Conservation (phyloP, 2,888 invertebrate species). For the Cacoxenus indagator region DNA sequence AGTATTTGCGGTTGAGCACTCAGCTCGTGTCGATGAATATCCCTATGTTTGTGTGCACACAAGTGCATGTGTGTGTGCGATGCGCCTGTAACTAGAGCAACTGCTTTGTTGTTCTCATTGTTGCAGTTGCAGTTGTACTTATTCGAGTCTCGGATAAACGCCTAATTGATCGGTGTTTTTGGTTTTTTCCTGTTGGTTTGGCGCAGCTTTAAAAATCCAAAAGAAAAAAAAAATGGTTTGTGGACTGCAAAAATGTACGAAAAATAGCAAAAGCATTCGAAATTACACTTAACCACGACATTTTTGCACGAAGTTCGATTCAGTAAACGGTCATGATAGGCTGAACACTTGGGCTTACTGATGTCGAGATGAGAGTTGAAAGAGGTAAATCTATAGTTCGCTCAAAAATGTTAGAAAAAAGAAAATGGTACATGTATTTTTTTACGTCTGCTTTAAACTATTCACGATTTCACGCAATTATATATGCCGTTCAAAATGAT, state of each 20-base stretch:
- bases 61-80: conserved; percentile 15
- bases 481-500: too few relatives aligned
- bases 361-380: too few relatives aligned
- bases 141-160: conserved; percentile 22
- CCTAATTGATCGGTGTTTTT: conserved; percentile 38
- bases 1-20: conserved; percentile 63
- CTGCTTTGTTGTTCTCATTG: conserved; percentile 14
- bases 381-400: too few relatives aligned
- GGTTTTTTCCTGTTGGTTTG: conserved; percentile 26
- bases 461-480: too few relatives aligned
- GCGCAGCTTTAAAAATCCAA: neutral
- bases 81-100: conserved; percentile 18
- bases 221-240: neutral
- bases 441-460: too few relatives aligned
- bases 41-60: neutral
- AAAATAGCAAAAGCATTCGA: conserved; percentile 25
- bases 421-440: too few relatives aligned
- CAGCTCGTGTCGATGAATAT: conserved; percentile 12
- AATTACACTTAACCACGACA: conserved; percentile 33
- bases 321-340: too few relatives aligned
- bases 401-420: too few relatives aligned
- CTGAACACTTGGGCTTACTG: too few relatives aligned
- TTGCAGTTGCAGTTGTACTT: neutral
- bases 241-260: conserved; percentile 8
- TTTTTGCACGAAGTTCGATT: neutral